phyloP scores from a whole-genome alignment of 2,888 invertebrate genomes.

The Brachylomia viminalis region DNA sequence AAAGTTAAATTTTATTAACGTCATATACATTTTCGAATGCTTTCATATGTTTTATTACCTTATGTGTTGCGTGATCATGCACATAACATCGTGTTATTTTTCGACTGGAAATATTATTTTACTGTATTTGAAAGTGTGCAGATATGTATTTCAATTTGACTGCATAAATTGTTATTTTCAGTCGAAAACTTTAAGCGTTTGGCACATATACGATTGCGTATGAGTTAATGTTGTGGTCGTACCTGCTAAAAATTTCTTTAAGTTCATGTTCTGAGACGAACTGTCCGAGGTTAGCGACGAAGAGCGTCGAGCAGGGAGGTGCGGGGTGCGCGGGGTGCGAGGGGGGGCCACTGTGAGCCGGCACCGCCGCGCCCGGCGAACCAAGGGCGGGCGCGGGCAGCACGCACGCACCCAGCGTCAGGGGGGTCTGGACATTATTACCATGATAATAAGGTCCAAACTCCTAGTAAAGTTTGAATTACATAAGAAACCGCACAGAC shows the following conservation, averaged over 20 bases:
- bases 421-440: conserved; percentile 82
- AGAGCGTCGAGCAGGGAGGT: conserved; percentile 98
- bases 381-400: conserved; percentile 98
- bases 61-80: conserved; percentile 80
- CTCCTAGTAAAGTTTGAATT: conserved; percentile 60
- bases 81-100: conserved; percentile 75
- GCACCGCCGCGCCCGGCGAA: conserved; percentile 95
- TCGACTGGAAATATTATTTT: conserved; percentile 75
- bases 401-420: conserved; percentile 94
- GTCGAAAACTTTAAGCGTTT: conserved; percentile 70
- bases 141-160: conserved; percentile 12
- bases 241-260: conserved; percentile 99
- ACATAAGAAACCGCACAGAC: conserved; percentile 49
- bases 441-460: conserved; percentile 66
- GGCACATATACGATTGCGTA: conserved; percentile 58
- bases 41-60: conserved; percentile 62
- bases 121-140: conserved; percentile 25
- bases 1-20: conserved; percentile 72
- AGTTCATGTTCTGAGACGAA: conserved; percentile 99
- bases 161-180: conserved; percentile 64
- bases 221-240: conserved; percentile 55
- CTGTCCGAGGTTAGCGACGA: conserved; percentile 99
- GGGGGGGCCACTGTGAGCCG: conserved; percentile 91
- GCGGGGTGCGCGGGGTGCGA: conserved; percentile 92
- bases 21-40: conserved; percentile 69